These are phyloP conservation scores for Catonia carolina DNA, from an alignment of 2,888 invertebrate genomes.

Conservation along the genomic window DNA sequence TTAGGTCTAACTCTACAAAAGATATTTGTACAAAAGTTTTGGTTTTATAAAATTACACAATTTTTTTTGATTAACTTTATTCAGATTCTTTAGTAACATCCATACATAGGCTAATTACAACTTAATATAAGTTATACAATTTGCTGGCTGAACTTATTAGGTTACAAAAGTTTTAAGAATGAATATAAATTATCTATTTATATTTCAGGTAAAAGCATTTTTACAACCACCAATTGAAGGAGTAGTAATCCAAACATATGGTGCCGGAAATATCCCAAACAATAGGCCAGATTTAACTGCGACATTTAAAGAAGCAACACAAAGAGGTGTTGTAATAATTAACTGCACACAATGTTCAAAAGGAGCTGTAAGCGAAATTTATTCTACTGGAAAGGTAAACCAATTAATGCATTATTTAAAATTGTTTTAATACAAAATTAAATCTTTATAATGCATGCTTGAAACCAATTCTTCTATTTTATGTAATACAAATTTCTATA, in stretches of 20 bases:
- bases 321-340: slow-evolving; percentile 75
- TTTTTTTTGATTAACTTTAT: too few species aligned
- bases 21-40: too few species aligned
- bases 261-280: slow-evolving; percentile 87
- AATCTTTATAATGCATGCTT: too few species aligned
- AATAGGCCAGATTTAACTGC: slow-evolving; percentile 72
- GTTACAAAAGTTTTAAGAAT: background rate
- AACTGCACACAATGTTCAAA: slow-evolving; percentile 87
- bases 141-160: background rate
- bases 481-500: too few species aligned
- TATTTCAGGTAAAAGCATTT: slow-evolving; percentile 52
- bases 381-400: slow-evolving; percentile 74
- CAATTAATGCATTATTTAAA: background rate
- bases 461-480: too few species aligned
- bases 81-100: too few species aligned
- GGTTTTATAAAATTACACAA: too few species aligned
- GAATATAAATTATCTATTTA: slow-evolving; percentile 7
- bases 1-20: too few species aligned
- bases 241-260: slow-evolving; percentile 86
- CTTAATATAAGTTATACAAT: too few species aligned
- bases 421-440: background rate
- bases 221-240: slow-evolving; percentile 71
- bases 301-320: slow-evolving; percentile 61
- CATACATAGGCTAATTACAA: too few species aligned
- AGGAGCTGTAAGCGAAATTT: slow-evolving; percentile 72